Percentiles rank a stretch among this genome's conserved stretches.
Conservation (phyloP, 2,888 invertebrate species). For the Axea sp. region DNA sequence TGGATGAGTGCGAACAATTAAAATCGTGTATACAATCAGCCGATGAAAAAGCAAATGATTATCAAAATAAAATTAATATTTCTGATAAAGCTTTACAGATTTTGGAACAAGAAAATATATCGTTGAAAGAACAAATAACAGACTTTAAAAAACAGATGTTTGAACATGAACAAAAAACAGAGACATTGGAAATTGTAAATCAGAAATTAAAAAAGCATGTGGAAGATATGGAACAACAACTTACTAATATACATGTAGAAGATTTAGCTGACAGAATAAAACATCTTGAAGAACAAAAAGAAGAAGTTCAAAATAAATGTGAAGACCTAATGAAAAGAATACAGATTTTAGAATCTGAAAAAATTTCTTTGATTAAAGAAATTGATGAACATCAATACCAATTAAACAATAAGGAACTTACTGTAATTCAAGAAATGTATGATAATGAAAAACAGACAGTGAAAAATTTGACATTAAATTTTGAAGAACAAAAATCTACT, state of each 20-base stretch:
- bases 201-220: background rate
- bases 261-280: too few relatives aligned
- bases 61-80: background rate
- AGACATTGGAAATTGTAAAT: background rate
- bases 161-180: background rate
- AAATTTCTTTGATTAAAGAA: background rate
- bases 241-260: too few relatives aligned
- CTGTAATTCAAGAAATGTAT: too few relatives aligned
- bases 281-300: background rate
- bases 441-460: too few relatives aligned
- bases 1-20: constrained; percentile 11
- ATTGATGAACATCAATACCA: background rate
- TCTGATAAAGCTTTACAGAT: background rate
- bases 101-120: background rate
- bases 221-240: background rate
- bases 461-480: background rate
- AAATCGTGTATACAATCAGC: background rate
- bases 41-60: constrained; percentile 1
- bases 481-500: background rate
- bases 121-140: background rate
- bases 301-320: background rate
- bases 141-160: background rate
- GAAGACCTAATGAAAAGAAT: constrained; percentile 8
- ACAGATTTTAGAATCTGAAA: constrained; percentile 1
- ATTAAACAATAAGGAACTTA: too few relatives aligned